phyloP scores from a whole-genome alignment of 1,140 invertebrate genomes.

The Diachasmimorpha longicaudata region DNA sequence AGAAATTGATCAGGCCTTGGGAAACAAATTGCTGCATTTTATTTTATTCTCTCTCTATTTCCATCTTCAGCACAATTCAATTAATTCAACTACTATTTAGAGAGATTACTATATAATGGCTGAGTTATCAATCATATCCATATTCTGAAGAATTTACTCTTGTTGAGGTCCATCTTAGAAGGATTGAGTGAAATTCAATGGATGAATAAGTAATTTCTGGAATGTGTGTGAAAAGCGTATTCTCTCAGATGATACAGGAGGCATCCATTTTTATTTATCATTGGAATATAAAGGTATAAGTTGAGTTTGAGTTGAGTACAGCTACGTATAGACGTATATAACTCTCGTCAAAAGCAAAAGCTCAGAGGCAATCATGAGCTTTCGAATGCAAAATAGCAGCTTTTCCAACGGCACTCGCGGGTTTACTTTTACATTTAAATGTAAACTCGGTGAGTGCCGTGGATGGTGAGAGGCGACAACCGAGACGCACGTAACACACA shows the following conservation, averaged over 20 bases:
- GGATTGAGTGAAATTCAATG: no score
- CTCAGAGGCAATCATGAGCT: constrained; percentile 65
- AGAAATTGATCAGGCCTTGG: constrained; percentile 53
- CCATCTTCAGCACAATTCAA: no score
- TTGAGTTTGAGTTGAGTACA: not conserved
- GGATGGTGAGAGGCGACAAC: not conserved
- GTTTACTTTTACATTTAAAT: constrained; percentile 64
- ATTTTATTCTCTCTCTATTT: no score
- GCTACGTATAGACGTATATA: constrained; percentile 30
- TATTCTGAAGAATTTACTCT: no score
- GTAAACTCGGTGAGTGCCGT: constrained; percentile 60
- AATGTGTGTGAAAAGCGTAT: not conserved
- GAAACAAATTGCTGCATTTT: constrained; percentile 45
- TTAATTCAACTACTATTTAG: no score
- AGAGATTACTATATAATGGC: no score
- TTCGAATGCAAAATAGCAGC: constrained; percentile 65
- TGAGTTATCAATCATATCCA: no score
- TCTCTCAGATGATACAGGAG: not conserved
- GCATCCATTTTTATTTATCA: not conserved
- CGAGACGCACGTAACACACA: constrained; percentile 20
- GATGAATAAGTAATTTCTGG: not conserved
- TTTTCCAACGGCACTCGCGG: constrained; percentile 48
- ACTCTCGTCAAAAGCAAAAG: constrained; percentile 60
- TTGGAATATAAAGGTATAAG: not conserved
- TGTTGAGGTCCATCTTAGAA: not conserved